Percentiles rank a stretch among this genome's conserved stretches.
Evolutionary conservation across 2,888 invertebrate species (phyloP).

Genomic region (Agrilus mali): DNA sequence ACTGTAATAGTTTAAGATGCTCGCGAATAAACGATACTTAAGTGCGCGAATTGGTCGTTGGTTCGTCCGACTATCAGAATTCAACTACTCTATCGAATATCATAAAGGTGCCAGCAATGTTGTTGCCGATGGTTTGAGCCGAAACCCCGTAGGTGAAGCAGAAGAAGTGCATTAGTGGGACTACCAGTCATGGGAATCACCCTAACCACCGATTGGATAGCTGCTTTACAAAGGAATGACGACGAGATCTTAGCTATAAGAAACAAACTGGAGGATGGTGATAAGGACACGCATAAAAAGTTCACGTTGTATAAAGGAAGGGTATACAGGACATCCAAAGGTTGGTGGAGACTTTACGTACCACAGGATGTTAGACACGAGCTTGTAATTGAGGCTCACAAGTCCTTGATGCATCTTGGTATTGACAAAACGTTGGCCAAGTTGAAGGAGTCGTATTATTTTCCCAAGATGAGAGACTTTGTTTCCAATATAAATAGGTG

Average conservation of each 20-base stretch:
- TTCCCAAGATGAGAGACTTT: too few species aligned
- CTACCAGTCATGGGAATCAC: slow-evolving; percentile 9
- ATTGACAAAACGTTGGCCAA: too few species aligned
- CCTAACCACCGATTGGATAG: slow-evolving; percentile 3
- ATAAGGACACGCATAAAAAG: slow-evolving; percentile 7
- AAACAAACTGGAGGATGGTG: slow-evolving; percentile 10
- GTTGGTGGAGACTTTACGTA: not conserved
- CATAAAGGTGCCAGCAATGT: slow-evolving; percentile 10
- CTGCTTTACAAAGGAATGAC: slow-evolving; percentile 3
- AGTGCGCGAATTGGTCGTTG: slow-evolving; percentile 5
- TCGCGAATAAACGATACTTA: slow-evolving; percentile 3
- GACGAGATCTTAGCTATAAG: slow-evolving; percentile 1
- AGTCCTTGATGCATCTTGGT: too few species aligned
- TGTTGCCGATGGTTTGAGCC: slow-evolving; percentile 12
- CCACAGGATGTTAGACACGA: too few species aligned
- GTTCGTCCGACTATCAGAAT: slow-evolving; percentile 9
- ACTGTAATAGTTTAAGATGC: slow-evolving; percentile 7
- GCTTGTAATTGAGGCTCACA: too few species aligned
- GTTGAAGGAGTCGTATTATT: too few species aligned
- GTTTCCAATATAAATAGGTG: too few species aligned
- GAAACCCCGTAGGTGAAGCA: slow-evolving; percentile 11
- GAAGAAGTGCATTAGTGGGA: slow-evolving; percentile 8
- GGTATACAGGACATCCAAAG: slow-evolving; percentile 9
- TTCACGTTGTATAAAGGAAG: slow-evolving; percentile 8
- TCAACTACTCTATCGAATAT: slow-evolving; percentile 13